Percentiles rank a stretch among this genome's conserved stretches.
Conservation (phyloP, 2,888 invertebrate species). For the Lithophane leautieri region DNA sequence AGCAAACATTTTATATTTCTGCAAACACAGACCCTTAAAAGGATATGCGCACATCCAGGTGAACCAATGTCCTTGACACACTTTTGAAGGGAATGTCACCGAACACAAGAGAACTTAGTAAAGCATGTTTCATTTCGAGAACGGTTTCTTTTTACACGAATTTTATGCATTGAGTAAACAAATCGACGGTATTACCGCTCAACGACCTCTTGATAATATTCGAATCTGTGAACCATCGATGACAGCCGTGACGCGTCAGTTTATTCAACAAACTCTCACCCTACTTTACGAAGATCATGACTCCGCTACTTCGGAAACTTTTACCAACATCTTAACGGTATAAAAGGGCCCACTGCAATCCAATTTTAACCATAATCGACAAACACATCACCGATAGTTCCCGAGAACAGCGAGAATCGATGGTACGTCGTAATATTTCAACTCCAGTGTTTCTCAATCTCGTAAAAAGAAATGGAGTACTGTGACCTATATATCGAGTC, state of each 20-base stretch:
- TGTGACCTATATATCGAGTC: conserved; percentile 81
- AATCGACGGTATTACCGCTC: conserved; percentile 3
- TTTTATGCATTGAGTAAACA: conserved; percentile 5
- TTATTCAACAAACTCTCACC: conserved; percentile 42
- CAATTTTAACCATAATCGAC: conserved; percentile 52
- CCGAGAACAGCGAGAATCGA: conserved; percentile 37
- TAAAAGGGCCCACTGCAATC: conserved; percentile 42
- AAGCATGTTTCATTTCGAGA: neutral
- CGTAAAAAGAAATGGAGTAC: conserved; percentile 61
- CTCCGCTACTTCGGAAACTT: conserved; percentile 39
- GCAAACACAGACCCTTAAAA: neutral
- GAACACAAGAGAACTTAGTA: conserved; percentile 5
- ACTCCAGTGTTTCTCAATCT: conserved; percentile 49
- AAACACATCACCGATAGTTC: conserved; percentile 43
- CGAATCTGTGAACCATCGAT: conserved; percentile 43
- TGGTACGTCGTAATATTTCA: conserved; percentile 38
- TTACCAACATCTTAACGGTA: conserved; percentile 35
- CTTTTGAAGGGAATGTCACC: conserved; percentile 40
- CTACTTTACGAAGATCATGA: conserved; percentile 59
- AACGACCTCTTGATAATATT: conserved; percentile 20
- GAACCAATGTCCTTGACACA: conserved; percentile 41
- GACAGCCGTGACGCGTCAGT: conserved; percentile 42
- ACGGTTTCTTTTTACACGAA: neutral
- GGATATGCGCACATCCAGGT: conserved; percentile 37
- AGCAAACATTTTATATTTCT: neutral